phyloP scores from a whole-genome alignment of 2,888 invertebrate genomes.

The Pediacus dermestoides region DNA sequence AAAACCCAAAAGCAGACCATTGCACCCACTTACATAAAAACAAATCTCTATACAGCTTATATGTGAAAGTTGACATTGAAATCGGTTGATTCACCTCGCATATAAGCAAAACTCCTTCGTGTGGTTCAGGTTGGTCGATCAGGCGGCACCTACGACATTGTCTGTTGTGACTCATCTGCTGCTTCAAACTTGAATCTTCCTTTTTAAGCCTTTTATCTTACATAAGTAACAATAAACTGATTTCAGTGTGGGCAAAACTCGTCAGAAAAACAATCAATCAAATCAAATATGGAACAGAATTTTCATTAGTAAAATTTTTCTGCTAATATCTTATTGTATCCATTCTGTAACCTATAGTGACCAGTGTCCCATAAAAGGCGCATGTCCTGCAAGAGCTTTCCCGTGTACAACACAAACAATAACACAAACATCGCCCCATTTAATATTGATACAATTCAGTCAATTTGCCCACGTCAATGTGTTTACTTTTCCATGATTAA shows the following conservation, averaged over 20 bases:
- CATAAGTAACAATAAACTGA: conserved; percentile 15
- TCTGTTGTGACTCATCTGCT: conserved; percentile 22
- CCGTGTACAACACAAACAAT: neutral
- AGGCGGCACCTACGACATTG: conserved; percentile 23
- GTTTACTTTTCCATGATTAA: conserved; percentile 6
- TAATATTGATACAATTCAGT: conserved; percentile 21
- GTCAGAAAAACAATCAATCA: neutral
- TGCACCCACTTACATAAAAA: too few species aligned
- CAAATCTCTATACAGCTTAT: too few species aligned
- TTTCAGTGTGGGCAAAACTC: neutral
- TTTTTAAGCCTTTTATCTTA: conserved; percentile 25
- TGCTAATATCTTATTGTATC: conserved; percentile 8
- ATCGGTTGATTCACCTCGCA: conserved; percentile 30
- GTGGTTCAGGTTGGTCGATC: conserved; percentile 30
- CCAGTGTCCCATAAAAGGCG: conserved; percentile 25
- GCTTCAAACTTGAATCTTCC: conserved; percentile 25
- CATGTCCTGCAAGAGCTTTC: too few species aligned
- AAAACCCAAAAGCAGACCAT: too few species aligned
- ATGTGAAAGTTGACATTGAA: conserved; percentile 30
- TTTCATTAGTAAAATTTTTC: too few species aligned
- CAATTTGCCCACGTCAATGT: conserved; percentile 15
- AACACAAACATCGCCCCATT: neutral
- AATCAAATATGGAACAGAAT: too few species aligned
- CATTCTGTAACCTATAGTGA: conserved; percentile 29
- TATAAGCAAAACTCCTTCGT: conserved; percentile 23